Percentiles rank a stretch among this genome's conserved stretches.
Conservation (phyloP, 2,888 invertebrate genomes). For the Zaprionus lineosus region DNA sequence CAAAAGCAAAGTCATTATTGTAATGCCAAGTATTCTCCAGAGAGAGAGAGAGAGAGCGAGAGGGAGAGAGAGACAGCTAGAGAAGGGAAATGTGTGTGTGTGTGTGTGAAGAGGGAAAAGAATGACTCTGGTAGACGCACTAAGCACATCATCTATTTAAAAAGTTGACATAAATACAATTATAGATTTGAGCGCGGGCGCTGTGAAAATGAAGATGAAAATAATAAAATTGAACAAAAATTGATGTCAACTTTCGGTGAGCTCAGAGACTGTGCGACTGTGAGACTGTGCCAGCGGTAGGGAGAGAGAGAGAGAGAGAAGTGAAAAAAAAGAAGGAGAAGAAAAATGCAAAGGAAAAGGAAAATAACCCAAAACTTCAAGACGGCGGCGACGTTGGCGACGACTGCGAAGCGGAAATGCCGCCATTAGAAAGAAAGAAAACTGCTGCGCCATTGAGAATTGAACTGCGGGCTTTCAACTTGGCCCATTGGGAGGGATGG, state of each 20-base stretch:
- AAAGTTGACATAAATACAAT: slow-evolving; percentile 78
- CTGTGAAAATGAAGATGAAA: slow-evolving; percentile 77
- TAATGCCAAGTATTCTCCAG: slow-evolving; percentile 52
- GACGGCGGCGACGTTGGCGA: slow-evolving; percentile 43
- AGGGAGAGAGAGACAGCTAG: neutral
- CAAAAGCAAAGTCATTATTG: slow-evolving; percentile 79
- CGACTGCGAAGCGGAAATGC: slow-evolving; percentile 69
- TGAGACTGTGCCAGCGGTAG: neutral
- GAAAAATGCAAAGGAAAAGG: slow-evolving; percentile 4
- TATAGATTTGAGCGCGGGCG: slow-evolving; percentile 72
- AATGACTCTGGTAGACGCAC: slow-evolving; percentile 19
- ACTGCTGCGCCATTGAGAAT: slow-evolving; percentile 80
- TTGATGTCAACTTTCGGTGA: slow-evolving; percentile 73
- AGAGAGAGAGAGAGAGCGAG: neutral
- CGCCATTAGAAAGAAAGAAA: slow-evolving; percentile 76
- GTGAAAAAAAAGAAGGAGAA: neutral
- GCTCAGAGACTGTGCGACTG: slow-evolving; percentile 16
- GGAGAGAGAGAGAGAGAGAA: neutral
- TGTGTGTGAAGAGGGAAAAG: neutral
- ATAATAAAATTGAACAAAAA: slow-evolving; percentile 79
- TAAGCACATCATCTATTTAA: slow-evolving; percentile 79
- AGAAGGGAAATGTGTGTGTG: neutral
- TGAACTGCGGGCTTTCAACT: slow-evolving; percentile 72
- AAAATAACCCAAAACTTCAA: slow-evolving; percentile 41
- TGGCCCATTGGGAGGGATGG: slow-evolving; percentile 37